phyloP scores from a whole-genome alignment of 2,113 vertebrate genomes.

The Eurypyga helias region DNA sequence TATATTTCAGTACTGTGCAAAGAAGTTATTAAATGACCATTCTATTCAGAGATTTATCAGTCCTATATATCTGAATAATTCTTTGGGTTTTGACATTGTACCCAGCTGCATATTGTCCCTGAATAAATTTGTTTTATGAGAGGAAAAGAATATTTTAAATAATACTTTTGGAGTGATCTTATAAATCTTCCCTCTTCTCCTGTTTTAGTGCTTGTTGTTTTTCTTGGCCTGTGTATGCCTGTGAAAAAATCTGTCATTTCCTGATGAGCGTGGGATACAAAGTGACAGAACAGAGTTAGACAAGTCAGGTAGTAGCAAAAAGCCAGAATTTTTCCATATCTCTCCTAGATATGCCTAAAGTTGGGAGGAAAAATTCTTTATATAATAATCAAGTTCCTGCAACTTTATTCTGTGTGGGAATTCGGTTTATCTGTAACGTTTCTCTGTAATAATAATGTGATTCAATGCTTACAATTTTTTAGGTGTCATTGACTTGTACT shows the following conservation, averaged over 20 bases:
- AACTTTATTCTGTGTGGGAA: neutral
- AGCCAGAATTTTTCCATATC: neutral
- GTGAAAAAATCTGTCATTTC: slow-evolving; percentile 58
- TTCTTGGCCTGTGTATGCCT: slow-evolving; percentile 41
- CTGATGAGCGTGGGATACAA: slow-evolving; percentile 46
- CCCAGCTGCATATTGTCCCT: neutral
- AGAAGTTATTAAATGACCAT: neutral
- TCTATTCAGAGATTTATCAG: neutral
- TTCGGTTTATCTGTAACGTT: neutral
- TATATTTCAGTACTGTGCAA: neutral
- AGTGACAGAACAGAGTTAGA: slow-evolving; percentile 56
- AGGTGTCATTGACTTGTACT: neutral
- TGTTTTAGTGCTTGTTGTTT: slow-evolving; percentile 46
- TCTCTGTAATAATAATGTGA: neutral
- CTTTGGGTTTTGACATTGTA: neutral
- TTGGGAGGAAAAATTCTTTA: neutral
- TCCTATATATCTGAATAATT: neutral
- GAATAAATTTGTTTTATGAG: neutral
- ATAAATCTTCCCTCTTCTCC: neutral
- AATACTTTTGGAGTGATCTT: neutral
- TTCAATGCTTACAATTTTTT: neutral
- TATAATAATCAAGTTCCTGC: neutral
- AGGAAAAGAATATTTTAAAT: neutral
- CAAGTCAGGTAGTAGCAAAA: slow-evolving; percentile 46
- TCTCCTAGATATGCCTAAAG: neutral